These are phyloP conservation scores for Phyllopteryx taeniolatus DNA, from an alignment of 2,113 vertebrate species.

Conservation along the genomic window DNA sequence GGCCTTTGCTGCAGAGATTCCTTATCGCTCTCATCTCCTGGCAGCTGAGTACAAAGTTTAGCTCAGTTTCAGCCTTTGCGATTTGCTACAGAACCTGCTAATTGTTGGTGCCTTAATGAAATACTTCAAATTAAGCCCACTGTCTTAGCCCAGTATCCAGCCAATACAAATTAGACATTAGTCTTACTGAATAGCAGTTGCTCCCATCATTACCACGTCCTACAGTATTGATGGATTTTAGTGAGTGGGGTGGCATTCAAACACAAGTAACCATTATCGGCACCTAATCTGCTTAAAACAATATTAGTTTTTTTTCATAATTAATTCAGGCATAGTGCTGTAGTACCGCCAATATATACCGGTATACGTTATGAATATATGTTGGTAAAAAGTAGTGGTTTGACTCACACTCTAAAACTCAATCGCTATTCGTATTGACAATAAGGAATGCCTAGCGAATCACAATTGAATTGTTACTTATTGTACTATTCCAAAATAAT, in stretches of 20 bases:
- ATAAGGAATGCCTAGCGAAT: too few species aligned
- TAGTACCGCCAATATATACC: not conserved
- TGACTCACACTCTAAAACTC: too few species aligned
- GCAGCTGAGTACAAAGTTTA: slow-evolving; percentile 25
- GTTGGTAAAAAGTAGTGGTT: too few species aligned
- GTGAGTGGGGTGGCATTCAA: not conserved
- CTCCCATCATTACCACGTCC: slow-evolving; percentile 10
- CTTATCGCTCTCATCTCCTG: slow-evolving; percentile 23
- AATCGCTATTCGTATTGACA: too few species aligned
- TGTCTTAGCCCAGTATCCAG: slow-evolving; percentile 37
- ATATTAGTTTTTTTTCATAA: not conserved
- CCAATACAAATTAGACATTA: slow-evolving; percentile 48
- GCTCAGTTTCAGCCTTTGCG: slow-evolving; percentile 28
- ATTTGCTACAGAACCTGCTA: slow-evolving; percentile 40
- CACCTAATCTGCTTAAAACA: not conserved
- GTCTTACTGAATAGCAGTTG: slow-evolving; percentile 43
- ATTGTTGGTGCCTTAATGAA: slow-evolving; percentile 49
- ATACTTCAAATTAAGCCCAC: slow-evolving; percentile 39
- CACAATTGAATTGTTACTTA: too few species aligned
- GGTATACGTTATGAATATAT: too few species aligned
- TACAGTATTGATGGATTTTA: slow-evolving; percentile 30
- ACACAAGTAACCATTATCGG: not conserved
- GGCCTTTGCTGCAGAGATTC: slow-evolving; percentile 19
- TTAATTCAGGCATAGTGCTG: not conserved
- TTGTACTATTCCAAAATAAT: too few species aligned